These are phyloP conservation scores for Palloptera scutellata DNA, from an alignment of 2,888 invertebrate species.

Conservation along the genomic window DNA sequence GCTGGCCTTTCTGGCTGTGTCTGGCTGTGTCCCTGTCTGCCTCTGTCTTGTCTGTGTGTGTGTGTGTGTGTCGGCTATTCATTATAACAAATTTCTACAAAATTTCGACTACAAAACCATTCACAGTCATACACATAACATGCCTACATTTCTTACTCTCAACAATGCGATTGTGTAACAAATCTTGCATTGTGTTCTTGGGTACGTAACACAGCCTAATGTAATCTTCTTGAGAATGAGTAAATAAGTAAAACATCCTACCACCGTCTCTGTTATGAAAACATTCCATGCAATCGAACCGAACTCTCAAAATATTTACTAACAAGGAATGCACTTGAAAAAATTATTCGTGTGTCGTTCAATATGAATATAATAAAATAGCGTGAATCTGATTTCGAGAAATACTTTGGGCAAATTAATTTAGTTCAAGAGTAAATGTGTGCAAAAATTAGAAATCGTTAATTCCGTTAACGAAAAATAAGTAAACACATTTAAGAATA, in stretches of 20 bases:
- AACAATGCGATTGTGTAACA: conserved; percentile 1
- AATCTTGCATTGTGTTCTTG: not conserved
- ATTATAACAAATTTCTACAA: conserved; percentile 11
- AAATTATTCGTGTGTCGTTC: too few relatives aligned
- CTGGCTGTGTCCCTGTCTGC: too few relatives aligned
- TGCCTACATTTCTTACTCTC: not conserved
- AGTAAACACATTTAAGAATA: too few relatives aligned
- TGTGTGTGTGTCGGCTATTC: conserved; percentile 1
- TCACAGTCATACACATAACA: not conserved
- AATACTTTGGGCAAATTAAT: too few relatives aligned
- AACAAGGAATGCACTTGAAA: too few relatives aligned
- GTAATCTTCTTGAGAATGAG: not conserved
- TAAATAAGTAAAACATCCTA: too few relatives aligned
- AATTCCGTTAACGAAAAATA: too few relatives aligned
- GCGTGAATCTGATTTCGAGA: too few relatives aligned
- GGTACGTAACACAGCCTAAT: not conserved
- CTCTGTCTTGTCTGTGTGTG: not conserved
- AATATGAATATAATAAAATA: too few relatives aligned
- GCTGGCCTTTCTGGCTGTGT: not conserved
- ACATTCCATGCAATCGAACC: not conserved
- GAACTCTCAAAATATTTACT: too few relatives aligned
- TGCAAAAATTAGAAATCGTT: too few relatives aligned
- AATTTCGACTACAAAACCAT: not conserved
- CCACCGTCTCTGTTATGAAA: not conserved
- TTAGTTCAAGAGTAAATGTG: too few relatives aligned